Evolutionary conservation across 2,888 invertebrate species (phyloP).

Genomic region (Cetonia aurata): DNA sequence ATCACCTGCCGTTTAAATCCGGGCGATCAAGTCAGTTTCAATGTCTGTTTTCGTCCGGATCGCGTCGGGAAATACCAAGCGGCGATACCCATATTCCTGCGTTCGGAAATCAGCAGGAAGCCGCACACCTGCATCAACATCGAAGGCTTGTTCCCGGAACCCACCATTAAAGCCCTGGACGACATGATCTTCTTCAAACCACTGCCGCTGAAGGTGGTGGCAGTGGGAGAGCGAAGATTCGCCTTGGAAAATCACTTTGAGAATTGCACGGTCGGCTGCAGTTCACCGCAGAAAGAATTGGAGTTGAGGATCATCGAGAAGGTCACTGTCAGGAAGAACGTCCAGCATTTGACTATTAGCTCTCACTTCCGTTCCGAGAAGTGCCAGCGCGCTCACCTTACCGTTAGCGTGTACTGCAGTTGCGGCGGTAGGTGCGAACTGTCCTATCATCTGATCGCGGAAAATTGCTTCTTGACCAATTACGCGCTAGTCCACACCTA

Average conservation of each 20-base stretch:
- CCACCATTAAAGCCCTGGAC: not conserved
- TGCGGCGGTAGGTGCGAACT: slow-evolving; percentile 1
- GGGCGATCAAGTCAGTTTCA: slow-evolving; percentile 14
- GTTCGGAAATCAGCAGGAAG: too few species aligned
- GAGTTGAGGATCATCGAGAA: not conserved
- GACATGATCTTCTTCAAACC: not conserved
- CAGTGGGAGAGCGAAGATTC: not conserved
- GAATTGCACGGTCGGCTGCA: not conserved
- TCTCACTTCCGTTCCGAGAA: not conserved
- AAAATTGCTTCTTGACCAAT: slow-evolving; percentile 15
- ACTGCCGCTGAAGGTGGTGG: not conserved
- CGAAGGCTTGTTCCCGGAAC: too few species aligned
- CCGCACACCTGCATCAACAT: too few species aligned
- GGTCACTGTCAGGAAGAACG: not conserved
- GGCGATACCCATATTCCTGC: too few species aligned
- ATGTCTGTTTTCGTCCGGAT: not conserved
- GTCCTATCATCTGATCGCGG: not conserved
- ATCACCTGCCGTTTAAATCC: slow-evolving; percentile 10
- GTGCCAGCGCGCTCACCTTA: not conserved
- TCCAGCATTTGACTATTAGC: not conserved
- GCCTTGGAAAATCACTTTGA: not conserved
- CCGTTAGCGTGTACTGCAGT: not conserved
- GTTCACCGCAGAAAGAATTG: not conserved
- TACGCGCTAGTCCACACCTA: slow-evolving; percentile 1
- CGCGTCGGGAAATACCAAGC: too few species aligned